Evolutionary conservation across 2,888 invertebrate species (phyloP).

Genomic region (Hypena proboscidalis): DNA sequence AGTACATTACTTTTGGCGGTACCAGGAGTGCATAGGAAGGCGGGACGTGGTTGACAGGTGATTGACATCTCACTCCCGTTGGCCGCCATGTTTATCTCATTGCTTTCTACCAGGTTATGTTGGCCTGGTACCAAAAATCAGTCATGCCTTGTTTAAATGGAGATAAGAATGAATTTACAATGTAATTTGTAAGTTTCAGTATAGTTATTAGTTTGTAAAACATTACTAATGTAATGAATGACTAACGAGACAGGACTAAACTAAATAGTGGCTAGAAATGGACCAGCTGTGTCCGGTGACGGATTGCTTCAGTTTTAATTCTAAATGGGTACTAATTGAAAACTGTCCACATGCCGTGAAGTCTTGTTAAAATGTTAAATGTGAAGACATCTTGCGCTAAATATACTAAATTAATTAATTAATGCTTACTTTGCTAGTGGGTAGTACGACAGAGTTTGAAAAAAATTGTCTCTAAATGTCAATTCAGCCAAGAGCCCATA

Average conservation of each 20-base stretch:
- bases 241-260: constrained; percentile 83
- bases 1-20: constrained; percentile 68
- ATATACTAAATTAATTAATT: too few relatives aligned
- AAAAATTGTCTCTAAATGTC: too few relatives aligned
- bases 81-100: constrained; percentile 80
- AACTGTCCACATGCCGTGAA: constrained; percentile 68
- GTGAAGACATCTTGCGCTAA: neutral
- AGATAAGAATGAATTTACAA: constrained; percentile 40
- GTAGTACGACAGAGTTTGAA: too few relatives aligned
- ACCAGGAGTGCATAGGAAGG: constrained; percentile 77
- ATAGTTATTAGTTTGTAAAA: constrained; percentile 48
- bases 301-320: constrained; percentile 79
- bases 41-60: constrained; percentile 80
- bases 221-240: constrained; percentile 82
- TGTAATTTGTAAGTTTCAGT: constrained; percentile 5
- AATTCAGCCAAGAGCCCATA: too few relatives aligned
- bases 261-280: constrained; percentile 80
- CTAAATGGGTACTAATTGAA: constrained; percentile 82
- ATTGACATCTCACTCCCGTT: constrained; percentile 83
- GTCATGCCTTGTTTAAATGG: constrained; percentile 14
- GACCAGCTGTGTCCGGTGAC: constrained; percentile 81
- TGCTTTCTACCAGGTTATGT: constrained; percentile 52
- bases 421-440: too few relatives aligned
- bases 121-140: constrained; percentile 22
- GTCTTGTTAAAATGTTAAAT: constrained; percentile 14